Conservation (phyloP, 2,113 vertebrate genomes). For the Progne subis region DNA sequence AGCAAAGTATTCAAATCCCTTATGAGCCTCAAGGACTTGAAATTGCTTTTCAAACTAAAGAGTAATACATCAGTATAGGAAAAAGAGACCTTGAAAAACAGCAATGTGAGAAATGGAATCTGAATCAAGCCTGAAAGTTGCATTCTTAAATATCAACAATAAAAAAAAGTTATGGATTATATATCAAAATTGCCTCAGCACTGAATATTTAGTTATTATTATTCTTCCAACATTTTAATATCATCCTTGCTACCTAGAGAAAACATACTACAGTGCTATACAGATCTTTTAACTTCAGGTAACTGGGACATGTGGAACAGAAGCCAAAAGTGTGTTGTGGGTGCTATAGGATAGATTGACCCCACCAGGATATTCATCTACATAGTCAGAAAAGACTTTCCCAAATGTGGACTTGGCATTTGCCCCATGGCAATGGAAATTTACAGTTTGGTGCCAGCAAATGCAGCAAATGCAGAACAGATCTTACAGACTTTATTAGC, state of each 20-base stretch:
- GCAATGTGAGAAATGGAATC: background rate
- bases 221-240: constrained; percentile 6
- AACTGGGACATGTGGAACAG: background rate
- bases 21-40: background rate
- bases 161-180: background rate
- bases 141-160: background rate
- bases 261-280: background rate
- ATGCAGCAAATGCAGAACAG: background rate
- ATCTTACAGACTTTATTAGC: background rate
- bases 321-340: background rate
- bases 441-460: background rate
- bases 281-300: background rate
- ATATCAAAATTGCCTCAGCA: background rate
- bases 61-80: background rate
- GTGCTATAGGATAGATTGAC: background rate
- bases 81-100: constrained; percentile 13
- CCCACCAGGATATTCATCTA: background rate
- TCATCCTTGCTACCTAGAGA: background rate
- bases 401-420: background rate
- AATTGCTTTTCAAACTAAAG: constrained; percentile 5
- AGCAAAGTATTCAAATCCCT: constrained; percentile 29
- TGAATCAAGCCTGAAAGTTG: background rate
- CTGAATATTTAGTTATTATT: background rate
- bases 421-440: background rate
- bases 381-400: background rate